Evolutionary conservation across 2,797 vertebrate species (phyloP), one percentile per base, ranked within the genome.

Genomic region (Hyperoplus lanceolatus): DNA sequence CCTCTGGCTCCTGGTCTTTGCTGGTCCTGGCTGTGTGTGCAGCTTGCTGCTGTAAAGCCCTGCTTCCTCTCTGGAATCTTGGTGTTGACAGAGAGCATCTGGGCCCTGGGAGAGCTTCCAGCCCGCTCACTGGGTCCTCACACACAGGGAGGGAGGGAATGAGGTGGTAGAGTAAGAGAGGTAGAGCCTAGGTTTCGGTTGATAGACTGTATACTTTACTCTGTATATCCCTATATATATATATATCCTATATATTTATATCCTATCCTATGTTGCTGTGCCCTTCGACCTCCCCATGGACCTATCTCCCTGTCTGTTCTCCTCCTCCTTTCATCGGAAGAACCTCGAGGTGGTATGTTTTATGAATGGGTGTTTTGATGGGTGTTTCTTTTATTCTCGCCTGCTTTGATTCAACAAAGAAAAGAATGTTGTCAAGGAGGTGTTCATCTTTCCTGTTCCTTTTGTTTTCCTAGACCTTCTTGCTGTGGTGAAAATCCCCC

Each of bases 31-130:
- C 89, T 90, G 86, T 93, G 93, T 91, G 87, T 87, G 87, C 87
- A 88, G 89, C 91, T 87, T 92, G 90, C 90, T 90, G 91, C 91
- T 88, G 86, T 90, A 94, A 95, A 95, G 92, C 92, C 93, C 79
- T 87, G 89, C 90, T 95, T 95, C 92, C 93, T 95, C 88, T 90
- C 90, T 94, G 91, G 92, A 94, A 94, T 95, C 93, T 90, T 80
- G 71, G 87, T 94, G 94, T 94, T 96, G 94, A 95, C 94, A 94
- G 93, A 94, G 93, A 93, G 94, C 94, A 94, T 95, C 94, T 95
- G 93, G 92, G 89, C 86, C 93, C 89, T 89, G 92, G 93, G 93
- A 95, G 91, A 94, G 89, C 89, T 92, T 93, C 94, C 94, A 95
- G 87, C 88, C 86, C 86, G 87, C 90, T 29, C 29, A 29, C 29